These are phyloP conservation scores for Clitarchus hookeri DNA, from an alignment of 2,888 invertebrate species.

Conservation along the genomic window DNA sequence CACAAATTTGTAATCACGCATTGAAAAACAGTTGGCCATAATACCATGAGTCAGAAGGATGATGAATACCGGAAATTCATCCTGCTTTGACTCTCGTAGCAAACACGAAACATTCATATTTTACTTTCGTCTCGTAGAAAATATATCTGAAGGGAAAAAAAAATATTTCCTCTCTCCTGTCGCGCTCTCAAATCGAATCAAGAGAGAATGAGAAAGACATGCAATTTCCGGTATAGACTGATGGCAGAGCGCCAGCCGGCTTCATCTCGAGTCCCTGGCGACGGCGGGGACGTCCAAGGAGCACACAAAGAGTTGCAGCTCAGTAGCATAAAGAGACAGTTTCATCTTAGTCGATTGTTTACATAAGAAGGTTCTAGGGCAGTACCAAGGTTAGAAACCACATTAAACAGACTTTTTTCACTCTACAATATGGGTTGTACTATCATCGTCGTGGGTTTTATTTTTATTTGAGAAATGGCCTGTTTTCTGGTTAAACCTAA, in stretches of 20 bases:
- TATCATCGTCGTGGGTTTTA: too few relatives aligned
- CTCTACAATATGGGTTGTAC: too few relatives aligned
- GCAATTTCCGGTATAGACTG: not conserved
- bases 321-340: too few relatives aligned
- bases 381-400: too few relatives aligned
- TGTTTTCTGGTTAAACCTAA: too few relatives aligned
- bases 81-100: not conserved
- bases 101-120: not conserved
- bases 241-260: not conserved
- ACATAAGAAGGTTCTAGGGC: too few relatives aligned
- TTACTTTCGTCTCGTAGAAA: not conserved
- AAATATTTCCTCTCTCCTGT: not conserved
- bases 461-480: too few relatives aligned
- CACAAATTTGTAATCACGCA: too few relatives aligned
- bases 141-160: not conserved
- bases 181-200: slow-evolving; percentile 6
- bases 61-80: not conserved
- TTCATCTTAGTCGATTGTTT: too few relatives aligned
- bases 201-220: not conserved
- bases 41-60: not conserved
- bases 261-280: not conserved
- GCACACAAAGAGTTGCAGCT: too few relatives aligned
- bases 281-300: too few relatives aligned
- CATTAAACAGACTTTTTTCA: too few relatives aligned
- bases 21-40: not conserved